Conservation (phyloP, 2,888 invertebrate genomes). For the Eucriotettix oculatus region DNA sequence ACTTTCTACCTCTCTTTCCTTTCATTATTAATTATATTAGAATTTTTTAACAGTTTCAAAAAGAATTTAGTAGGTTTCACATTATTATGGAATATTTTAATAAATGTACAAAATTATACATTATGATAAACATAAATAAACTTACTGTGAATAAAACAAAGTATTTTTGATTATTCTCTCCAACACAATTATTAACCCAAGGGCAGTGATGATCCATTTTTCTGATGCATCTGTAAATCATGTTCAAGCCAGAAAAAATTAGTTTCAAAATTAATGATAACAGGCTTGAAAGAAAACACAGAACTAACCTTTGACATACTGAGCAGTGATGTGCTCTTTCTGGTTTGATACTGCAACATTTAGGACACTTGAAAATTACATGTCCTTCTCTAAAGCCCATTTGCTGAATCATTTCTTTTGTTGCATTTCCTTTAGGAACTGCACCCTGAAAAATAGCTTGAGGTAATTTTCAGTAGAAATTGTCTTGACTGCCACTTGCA, state of each 20-base stretch:
- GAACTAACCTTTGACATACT: conserved; percentile 61
- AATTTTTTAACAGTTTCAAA: too few relatives aligned
- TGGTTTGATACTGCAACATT: conserved; percentile 92
- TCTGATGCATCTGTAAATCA: conserved; percentile 43
- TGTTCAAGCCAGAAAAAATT: conserved; percentile 14
- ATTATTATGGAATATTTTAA: too few relatives aligned
- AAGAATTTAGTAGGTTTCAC: too few relatives aligned
- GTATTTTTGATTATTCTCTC: conserved; percentile 98
- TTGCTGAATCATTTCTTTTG: conserved; percentile 86
- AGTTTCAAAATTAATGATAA: conserved; percentile 6
- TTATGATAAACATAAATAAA: conserved; percentile 13
- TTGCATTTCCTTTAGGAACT: conserved; percentile 87
- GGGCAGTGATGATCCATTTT: conserved; percentile 87
- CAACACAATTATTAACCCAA: conserved; percentile 99
- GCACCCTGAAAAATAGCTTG: conserved; percentile 50
- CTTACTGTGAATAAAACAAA: conserved; percentile 94
- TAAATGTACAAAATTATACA: too few relatives aligned
- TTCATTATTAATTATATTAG: too few relatives aligned
- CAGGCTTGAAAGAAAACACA: neutral
- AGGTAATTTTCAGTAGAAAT: conserved; percentile 7
- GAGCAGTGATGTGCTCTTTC: conserved; percentile 93
- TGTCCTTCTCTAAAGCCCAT: conserved; percentile 85
- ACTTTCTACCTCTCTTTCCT: too few relatives aligned
- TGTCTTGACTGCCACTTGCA: too few relatives aligned
- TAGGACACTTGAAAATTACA: conserved; percentile 88